A percentile compares a stretch with the other conserved stretches of the same genome.
Conservation (phyloP, 92 coral and sea anemone genomes). For the Bergia sp. region DNA sequence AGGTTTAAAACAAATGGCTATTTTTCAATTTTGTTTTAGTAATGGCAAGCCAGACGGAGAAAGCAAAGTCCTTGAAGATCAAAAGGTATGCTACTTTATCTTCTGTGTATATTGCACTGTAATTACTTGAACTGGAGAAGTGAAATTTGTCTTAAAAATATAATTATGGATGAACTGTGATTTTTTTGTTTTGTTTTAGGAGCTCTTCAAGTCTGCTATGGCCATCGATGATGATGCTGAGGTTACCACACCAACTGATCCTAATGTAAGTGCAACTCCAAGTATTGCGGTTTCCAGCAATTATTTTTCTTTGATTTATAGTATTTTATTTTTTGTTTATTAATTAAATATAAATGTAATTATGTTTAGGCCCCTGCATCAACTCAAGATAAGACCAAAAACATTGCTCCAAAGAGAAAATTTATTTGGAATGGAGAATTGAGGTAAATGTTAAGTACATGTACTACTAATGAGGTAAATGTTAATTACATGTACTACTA, state of each 20-base stretch:
- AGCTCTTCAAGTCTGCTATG: conserved; percentile 84
- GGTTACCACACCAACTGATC: conserved; percentile 85
- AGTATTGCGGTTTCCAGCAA: neutral
- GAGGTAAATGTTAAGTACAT: conserved; percentile 54
- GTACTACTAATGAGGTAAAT: neutral
- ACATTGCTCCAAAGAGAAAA: conserved; percentile 76
- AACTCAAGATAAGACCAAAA: conserved; percentile 87
- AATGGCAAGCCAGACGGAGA: conserved; percentile 58
- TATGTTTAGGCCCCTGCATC: conserved; percentile 57
- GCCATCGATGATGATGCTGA: conserved; percentile 87
- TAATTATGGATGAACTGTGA: neutral
- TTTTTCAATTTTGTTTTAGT: conserved; percentile 29
- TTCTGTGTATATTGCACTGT: neutral
- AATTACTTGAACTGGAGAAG: neutral
- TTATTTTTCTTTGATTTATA: neutral
- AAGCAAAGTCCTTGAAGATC: conserved; percentile 59
- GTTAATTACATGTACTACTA: neutral
- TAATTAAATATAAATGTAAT: neutral
- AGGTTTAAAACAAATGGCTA: no score
- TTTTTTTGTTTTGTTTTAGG: conserved; percentile 56
- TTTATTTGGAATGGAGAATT: conserved; percentile 94
- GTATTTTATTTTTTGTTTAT: neutral
- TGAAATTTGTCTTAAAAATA: neutral
- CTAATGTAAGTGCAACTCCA: conserved; percentile 61
- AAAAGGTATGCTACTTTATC: conserved; percentile 52